Evolutionary conservation across 1,140 invertebrate genomes (phyloP).

Genomic region (Nasonia longicornis): DNA sequence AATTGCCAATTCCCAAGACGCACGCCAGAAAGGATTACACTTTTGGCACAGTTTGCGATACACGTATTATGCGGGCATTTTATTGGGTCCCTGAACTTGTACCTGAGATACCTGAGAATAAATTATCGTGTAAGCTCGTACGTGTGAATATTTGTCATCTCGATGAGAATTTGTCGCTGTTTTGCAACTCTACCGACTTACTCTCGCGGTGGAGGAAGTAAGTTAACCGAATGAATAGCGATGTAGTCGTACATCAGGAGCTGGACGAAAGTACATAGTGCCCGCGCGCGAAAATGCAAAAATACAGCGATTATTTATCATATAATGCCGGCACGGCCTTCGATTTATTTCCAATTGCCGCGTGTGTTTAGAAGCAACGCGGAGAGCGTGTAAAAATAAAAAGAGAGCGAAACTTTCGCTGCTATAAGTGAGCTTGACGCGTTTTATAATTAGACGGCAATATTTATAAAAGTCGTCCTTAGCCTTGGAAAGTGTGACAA

Average conservation of each 20-base stretch:
- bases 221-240: neutral
- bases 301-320: no score
- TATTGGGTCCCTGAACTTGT: conserved; percentile 12
- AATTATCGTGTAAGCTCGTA: no score
- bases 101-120: neutral
- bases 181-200: neutral
- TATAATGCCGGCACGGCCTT: neutral
- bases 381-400: neutral
- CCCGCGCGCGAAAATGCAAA: no score
- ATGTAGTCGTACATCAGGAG: no score
- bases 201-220: neutral
- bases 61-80: neutral
- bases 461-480: neutral
- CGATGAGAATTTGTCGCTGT: neutral
- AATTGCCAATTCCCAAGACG: conserved; percentile 24
- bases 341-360: neutral
- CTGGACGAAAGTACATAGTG: no score
- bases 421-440: neutral
- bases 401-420: neutral
- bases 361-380: neutral
- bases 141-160: no score
- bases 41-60: conserved; percentile 13
- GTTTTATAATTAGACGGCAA: neutral
- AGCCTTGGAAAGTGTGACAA: neutral
- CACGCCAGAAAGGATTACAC: conserved; percentile 16